Percentiles rank a stretch among this genome's conserved stretches.
These are phyloP conservation scores for Carcinoscorpius rotundicauda DNA, from an alignment of 1,140 invertebrate genomes.

Conservation along the genomic window DNA sequence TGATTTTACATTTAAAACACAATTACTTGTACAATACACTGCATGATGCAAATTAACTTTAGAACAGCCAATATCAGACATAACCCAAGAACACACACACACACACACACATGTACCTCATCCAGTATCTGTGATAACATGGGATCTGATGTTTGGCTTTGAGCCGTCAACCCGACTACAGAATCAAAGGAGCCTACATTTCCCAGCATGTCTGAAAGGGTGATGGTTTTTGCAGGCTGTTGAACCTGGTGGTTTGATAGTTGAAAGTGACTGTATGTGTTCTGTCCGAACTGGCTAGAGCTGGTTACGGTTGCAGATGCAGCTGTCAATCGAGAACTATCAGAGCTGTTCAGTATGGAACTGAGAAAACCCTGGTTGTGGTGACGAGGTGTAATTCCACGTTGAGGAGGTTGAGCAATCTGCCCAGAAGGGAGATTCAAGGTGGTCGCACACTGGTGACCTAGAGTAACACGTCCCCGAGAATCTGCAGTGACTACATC, in stretches of 20 bases:
- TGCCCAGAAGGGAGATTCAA: conserved; percentile 4
- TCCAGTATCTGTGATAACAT: conserved; percentile 66
- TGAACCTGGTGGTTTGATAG: conserved; percentile 8
- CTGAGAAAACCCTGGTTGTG: neutral
- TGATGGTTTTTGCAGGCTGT: conserved; percentile 7
- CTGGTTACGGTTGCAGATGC: neutral
- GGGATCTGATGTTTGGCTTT: conserved; percentile 45
- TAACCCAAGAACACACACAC: too few relatives aligned
- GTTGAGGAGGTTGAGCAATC: neutral
- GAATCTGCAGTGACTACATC: conserved; percentile 17
- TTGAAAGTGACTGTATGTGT: conserved; percentile 1
- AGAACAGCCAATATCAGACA: too few relatives aligned
- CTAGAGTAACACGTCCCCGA: conserved; percentile 13
- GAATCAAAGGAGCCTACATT: neutral
- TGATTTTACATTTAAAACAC: too few relatives aligned
- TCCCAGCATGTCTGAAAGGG: neutral
- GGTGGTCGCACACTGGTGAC: conserved; percentile 1
- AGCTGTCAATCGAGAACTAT: neutral
- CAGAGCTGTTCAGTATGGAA: neutral
- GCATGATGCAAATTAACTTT: too few relatives aligned
- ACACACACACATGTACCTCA: conserved; percentile 40
- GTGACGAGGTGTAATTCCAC: conserved; percentile 6
- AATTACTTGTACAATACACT: too few relatives aligned
- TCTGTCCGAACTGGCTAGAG: neutral
- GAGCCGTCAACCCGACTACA: conserved; percentile 23